phyloP scores from a whole-genome alignment of 64 coral and sea anemone genomes.

The Dendronephthya gigantea region DNA sequence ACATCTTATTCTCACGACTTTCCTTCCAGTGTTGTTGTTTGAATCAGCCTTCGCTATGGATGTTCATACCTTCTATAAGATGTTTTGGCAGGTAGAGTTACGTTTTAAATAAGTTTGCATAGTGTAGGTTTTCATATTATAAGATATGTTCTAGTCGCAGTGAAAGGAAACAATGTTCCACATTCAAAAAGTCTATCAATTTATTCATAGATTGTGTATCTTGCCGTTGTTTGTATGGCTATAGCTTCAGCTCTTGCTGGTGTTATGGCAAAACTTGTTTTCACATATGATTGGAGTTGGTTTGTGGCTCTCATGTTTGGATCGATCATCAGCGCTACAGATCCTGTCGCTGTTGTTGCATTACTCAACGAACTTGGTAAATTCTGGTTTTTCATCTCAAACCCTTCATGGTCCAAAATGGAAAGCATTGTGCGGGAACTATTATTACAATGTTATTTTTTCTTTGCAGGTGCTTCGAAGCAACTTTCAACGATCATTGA shows the following conservation, averaged over 20 bases:
- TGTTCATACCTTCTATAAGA: slow-evolving; percentile 88
- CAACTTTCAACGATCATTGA: slow-evolving; percentile 97
- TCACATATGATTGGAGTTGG: slow-evolving; percentile 84
- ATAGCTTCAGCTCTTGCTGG: slow-evolving; percentile 57
- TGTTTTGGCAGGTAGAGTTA: slow-evolving; percentile 59
- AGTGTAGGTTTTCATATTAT: too few species aligned
- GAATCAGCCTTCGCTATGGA: slow-evolving; percentile 98
- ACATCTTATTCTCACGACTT: slow-evolving; percentile 72
- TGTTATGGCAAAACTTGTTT: slow-evolving; percentile 88
- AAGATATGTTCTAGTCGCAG: too few species aligned
- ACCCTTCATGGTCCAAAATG: not conserved
- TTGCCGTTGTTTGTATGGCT: slow-evolving; percentile 76
- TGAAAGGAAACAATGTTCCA: too few species aligned
- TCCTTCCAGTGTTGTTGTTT: slow-evolving; percentile 80
- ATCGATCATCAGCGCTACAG: slow-evolving; percentile 78
- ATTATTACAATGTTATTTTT: not conserved
- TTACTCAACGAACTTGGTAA: slow-evolving; percentile 33
- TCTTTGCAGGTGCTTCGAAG: slow-evolving; percentile 58
- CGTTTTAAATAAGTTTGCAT: not conserved
- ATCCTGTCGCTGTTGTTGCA: slow-evolving; percentile 85
- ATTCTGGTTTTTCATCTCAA: not conserved
- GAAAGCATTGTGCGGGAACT: not conserved
- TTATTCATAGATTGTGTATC: slow-evolving; percentile 42
- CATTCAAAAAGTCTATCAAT: too few species aligned
- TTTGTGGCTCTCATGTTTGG: slow-evolving; percentile 80